Evolutionary conservation across 1,140 invertebrate species (phyloP), one percentile per base, ranked within the genome.

Genomic region (Phocides pigmalion): DNA sequence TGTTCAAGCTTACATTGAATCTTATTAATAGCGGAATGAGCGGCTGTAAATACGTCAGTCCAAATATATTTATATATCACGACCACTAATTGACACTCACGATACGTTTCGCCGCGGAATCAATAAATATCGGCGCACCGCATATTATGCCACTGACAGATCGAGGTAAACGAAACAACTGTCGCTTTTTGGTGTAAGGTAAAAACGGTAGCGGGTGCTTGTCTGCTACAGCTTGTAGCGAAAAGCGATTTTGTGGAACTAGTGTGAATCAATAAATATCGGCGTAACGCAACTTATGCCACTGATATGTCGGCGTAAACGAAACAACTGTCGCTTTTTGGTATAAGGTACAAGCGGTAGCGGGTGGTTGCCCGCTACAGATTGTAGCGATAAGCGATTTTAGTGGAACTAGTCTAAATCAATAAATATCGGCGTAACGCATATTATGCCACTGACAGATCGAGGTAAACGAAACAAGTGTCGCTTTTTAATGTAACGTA

Each of bases 11-110:
- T 46, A 62, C 16, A 59, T 47, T 59, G 56, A 56, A 58, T 41
- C 28, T 61, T 67, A 73, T 70, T 73, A 73, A 70, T 65, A 54
- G 50, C 35, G 51, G 56, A 63, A 59, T 56, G 50, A 59, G 58
- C 49, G 56, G 70, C 58, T 61, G 66, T 74, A 74, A 74, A 74
- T 70, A 70, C 61, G 64, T 74, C 71, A 70, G 62, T 46, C 62
- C 64, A 64, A 70, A 73, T 70, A 64, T 73, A 70, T 70, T 67
- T 68, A 59, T 59, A 54, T 35, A 63, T 58, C 44, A 46, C 61
- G 50, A 62, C 62, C 50, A 47, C 50, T 62, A 70, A 73, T 74
- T 70, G 68, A 70, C 71, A 66, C 64, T 50, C 64, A 59, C 71
- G 56, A 66, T 70, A 74, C 67, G 71, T 70, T 67, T 70, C 42